Evolutionary conservation across 2,797 vertebrate genomes (phyloP).

Genomic region (Eulemur rubriventer): DNA sequence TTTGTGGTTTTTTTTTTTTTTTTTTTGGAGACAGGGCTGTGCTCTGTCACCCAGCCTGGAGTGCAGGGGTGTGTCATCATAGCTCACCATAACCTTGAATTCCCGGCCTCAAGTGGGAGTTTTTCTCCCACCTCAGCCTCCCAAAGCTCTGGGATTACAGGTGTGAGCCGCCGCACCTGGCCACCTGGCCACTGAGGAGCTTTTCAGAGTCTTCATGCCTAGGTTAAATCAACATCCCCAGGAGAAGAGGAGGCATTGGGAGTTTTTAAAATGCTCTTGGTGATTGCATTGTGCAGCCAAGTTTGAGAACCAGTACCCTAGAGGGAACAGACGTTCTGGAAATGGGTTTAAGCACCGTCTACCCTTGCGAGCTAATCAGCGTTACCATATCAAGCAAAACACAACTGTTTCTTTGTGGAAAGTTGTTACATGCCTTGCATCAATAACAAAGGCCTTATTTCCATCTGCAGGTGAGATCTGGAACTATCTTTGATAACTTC

Average conservation of each 20-base stretch:
- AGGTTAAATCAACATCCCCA: not conserved
- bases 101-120: not conserved
- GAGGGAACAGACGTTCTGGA: not conserved
- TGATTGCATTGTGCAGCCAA: not conserved
- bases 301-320: not conserved
- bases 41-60: not conserved
- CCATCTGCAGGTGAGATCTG: slow-evolving; percentile 88
- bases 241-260: not conserved
- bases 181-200: too few relatives aligned
- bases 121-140: not conserved
- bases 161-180: too few relatives aligned
- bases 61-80: not conserved
- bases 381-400: not conserved
- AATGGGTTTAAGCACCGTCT: not conserved
- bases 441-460: not conserved
- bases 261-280: not conserved
- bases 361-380: not conserved
- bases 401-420: not conserved
- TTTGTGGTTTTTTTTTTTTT: too few relatives aligned
- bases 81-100: not conserved
- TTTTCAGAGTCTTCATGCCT: not conserved
- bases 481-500: slow-evolving; percentile 93
- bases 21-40: not conserved
- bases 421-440: not conserved
- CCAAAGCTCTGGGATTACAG: not conserved